These are phyloP conservation scores for Benthosema pterotum DNA, from an alignment of 2,797 vertebrate genomes.

Conservation along the genomic window DNA sequence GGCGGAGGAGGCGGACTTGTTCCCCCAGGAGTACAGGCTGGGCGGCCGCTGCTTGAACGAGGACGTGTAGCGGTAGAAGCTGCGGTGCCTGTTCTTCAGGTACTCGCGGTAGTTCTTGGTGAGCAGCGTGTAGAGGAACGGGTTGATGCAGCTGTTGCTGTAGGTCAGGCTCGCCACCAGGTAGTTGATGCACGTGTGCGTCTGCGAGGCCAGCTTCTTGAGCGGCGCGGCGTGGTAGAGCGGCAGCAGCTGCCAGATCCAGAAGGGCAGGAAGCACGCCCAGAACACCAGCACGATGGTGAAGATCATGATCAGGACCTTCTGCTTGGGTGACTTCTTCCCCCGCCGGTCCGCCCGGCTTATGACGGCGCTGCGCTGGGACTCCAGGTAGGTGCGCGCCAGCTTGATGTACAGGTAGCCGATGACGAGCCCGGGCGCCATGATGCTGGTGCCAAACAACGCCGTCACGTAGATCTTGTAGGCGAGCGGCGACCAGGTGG, in stretches of 20 bases:
- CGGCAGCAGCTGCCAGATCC: slow-evolving; percentile 92
- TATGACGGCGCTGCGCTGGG: slow-evolving; percentile 81
- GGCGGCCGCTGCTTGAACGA: slow-evolving; percentile 87
- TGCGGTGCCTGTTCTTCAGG: slow-evolving; percentile 85
- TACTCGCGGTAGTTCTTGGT: slow-evolving; percentile 88
- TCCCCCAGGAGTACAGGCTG: slow-evolving; percentile 88
- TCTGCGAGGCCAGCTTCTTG: slow-evolving; percentile 81
- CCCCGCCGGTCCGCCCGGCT: slow-evolving; percentile 66
- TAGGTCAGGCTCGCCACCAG: slow-evolving; percentile 88
- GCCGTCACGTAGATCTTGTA: slow-evolving; percentile 89
- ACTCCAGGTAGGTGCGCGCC: slow-evolving; percentile 88
- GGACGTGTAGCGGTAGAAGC: slow-evolving; percentile 91
- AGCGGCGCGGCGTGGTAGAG: slow-evolving; percentile 85
- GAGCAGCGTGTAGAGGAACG: slow-evolving; percentile 86
- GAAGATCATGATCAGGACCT: slow-evolving; percentile 90
- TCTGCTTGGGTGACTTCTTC: slow-evolving; percentile 85
- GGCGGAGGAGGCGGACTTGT: slow-evolving; percentile 85
- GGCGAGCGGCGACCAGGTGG: slow-evolving; percentile 86
- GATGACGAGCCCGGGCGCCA: slow-evolving; percentile 89
- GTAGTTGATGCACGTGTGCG: slow-evolving; percentile 91
- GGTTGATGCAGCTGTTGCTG: slow-evolving; percentile 88
- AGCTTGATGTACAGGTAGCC: slow-evolving; percentile 88
- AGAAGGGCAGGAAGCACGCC: slow-evolving; percentile 93
- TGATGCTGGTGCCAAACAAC: slow-evolving; percentile 92
- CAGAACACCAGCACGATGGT: slow-evolving; percentile 92